Evolutionary conservation across 2,888 invertebrate species (phyloP).

Genomic region (Agrenia bidenticulata): DNA sequence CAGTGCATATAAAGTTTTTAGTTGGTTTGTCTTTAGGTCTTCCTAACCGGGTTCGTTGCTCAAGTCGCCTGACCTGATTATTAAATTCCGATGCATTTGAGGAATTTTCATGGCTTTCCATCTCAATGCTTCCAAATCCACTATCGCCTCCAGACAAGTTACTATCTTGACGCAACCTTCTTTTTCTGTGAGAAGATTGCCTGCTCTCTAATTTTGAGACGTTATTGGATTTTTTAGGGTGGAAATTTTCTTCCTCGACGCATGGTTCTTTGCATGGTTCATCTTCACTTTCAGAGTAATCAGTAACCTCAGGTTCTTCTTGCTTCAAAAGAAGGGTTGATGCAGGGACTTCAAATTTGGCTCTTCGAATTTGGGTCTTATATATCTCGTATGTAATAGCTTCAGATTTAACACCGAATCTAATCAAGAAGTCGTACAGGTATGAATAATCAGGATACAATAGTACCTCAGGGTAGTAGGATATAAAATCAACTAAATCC

Average conservation of each 20-base stretch:
- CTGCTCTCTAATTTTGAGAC: no score
- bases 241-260: no score
- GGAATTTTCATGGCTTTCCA: background rate
- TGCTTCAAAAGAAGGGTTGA: conserved; percentile 32
- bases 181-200: background rate
- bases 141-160: conserved; percentile 12
- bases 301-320: background rate
- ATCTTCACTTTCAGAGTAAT: no score
- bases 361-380: conserved; percentile 32
- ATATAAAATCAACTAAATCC: conserved; percentile 31
- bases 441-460: conserved; percentile 32
- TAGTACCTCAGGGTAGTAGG: conserved; percentile 31
- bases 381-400: conserved; percentile 34
- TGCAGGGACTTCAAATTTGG: conserved; percentile 27
- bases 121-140: background rate
- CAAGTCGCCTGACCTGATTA: no score
- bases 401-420: conserved; percentile 33
- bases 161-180: conserved; percentile 6
- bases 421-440: conserved; percentile 36
- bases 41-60: background rate
- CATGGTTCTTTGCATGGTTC: no score
- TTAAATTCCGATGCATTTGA: background rate
- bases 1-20: conserved; percentile 29
- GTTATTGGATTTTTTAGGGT: no score
- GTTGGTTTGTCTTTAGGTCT: conserved; percentile 11